Conservation (phyloP, 2,888 invertebrate genomes). For the Eristalis arbustorum region DNA sequence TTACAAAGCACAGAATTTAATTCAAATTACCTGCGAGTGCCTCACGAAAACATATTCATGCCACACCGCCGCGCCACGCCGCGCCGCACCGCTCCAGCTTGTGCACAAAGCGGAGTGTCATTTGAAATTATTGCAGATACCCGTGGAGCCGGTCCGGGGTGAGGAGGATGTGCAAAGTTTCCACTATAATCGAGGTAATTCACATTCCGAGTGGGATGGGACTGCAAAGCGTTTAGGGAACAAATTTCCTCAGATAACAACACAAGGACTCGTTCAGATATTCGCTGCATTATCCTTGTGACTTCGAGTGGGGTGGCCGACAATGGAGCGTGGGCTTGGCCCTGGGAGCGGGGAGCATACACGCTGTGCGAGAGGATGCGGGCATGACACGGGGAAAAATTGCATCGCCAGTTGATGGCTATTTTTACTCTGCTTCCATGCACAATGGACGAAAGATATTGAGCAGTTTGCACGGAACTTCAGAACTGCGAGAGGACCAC, state of each 20-base stretch:
- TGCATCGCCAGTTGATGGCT: constrained; percentile 14
- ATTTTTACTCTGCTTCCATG: background rate
- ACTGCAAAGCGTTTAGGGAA: constrained; percentile 3
- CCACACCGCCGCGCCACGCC: no score
- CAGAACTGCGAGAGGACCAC: background rate
- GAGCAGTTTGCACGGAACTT: constrained; percentile 10
- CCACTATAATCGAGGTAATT: constrained; percentile 56
- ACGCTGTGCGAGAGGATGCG: background rate
- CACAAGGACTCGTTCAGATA: constrained; percentile 16
- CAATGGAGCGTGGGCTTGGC: background rate
- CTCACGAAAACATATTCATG: constrained; percentile 18
- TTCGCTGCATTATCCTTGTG: constrained; percentile 15
- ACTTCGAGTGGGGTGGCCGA: background rate
- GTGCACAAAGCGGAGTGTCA: constrained; percentile 12
- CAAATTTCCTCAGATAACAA: constrained; percentile 47
- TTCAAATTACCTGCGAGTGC: constrained; percentile 51
- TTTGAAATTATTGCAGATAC: constrained; percentile 41
- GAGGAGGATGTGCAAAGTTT: constrained; percentile 22
- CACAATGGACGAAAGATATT: constrained; percentile 6
- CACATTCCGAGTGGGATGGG: constrained; percentile 9
- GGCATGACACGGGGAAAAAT: background rate
- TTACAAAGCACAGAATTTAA: constrained; percentile 60
- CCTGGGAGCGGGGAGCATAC: background rate
- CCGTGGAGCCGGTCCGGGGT: background rate
- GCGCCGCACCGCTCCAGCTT: background rate